These are phyloP conservation scores for Sussaba pulchella DNA, from an alignment of 2,888 invertebrate genomes.

Conservation along the genomic window DNA sequence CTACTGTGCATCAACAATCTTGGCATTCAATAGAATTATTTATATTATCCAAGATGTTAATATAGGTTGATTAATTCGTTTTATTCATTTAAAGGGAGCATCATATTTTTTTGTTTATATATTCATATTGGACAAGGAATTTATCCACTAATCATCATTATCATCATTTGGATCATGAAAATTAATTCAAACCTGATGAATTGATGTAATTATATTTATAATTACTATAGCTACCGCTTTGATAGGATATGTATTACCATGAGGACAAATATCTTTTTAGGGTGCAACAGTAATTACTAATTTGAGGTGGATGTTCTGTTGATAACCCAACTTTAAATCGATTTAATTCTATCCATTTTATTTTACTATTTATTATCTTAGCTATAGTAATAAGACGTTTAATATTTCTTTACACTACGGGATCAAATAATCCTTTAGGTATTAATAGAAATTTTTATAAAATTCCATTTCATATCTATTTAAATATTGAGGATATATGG, in stretches of 20 bases:
- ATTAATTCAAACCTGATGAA: constrained; percentile 88
- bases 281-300: constrained; percentile 92
- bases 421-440: constrained; percentile 89
- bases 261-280: constrained; percentile 94
- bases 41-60: constrained; percentile 90
- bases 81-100: constrained; percentile 89
- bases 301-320: constrained; percentile 91
- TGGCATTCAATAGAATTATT: constrained; percentile 88
- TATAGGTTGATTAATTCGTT: constrained; percentile 89
- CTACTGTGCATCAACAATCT: constrained; percentile 87
- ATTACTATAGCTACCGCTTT: constrained; percentile 90
- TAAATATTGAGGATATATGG: too few species aligned
- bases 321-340: constrained; percentile 91
- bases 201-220: constrained; percentile 89
- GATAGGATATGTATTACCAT: constrained; percentile 91
- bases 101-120: constrained; percentile 90
- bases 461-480: constrained; percentile 90
- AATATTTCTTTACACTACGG: constrained; percentile 88
- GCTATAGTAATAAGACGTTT: constrained; percentile 88
- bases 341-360: constrained; percentile 91
- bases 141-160: too few species aligned
- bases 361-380: constrained; percentile 89
- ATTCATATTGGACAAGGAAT: constrained; percentile 89
- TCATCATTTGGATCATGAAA: constrained; percentile 87
- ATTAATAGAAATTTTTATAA: constrained; percentile 89